A percentile compares a stretch with the other conserved stretches of the same genome.
Conservation (phyloP, 2,888 invertebrate species). For the Congeria kusceri region DNA sequence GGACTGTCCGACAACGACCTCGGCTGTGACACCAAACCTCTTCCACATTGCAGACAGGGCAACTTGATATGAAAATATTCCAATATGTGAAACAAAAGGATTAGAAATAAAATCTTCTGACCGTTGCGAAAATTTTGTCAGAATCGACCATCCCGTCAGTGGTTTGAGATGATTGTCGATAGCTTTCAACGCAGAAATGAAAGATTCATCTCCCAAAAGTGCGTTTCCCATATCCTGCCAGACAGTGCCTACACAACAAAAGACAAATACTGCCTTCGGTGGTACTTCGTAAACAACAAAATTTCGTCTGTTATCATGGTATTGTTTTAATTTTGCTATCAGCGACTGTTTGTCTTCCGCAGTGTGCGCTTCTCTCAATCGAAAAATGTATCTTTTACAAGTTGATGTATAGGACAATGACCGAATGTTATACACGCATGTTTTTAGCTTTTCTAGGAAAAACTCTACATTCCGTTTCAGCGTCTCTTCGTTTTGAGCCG, state of each 20-base stretch:
- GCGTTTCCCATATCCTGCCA: slow-evolving; percentile 70
- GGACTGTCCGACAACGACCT: slow-evolving; percentile 71
- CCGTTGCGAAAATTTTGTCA: slow-evolving; percentile 26
- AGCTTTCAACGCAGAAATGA: slow-evolving; percentile 47
- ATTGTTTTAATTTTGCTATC: not conserved
- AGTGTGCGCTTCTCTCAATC: slow-evolving; percentile 32
- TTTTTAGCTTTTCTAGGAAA: slow-evolving; percentile 13
- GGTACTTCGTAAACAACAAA: slow-evolving; percentile 18
- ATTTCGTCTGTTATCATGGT: not conserved
- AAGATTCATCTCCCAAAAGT: slow-evolving; percentile 45
- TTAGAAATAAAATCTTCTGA: slow-evolving; percentile 40
- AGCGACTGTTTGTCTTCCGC: not conserved
- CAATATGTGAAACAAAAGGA: slow-evolving; percentile 67
- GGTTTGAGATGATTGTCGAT: slow-evolving; percentile 44
- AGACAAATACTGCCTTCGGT: slow-evolving; percentile 63
- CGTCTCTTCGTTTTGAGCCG: slow-evolving; percentile 20
- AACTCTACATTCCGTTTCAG: slow-evolving; percentile 24
- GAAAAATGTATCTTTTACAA: slow-evolving; percentile 61
- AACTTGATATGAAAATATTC: slow-evolving; percentile 74
- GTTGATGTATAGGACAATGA: slow-evolving; percentile 62
- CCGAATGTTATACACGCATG: not conserved
- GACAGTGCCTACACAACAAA: slow-evolving; percentile 69
- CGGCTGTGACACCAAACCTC: slow-evolving; percentile 62
- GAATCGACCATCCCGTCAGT: slow-evolving; percentile 42
- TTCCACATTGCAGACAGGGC: slow-evolving; percentile 64